phyloP scores from a whole-genome alignment of 2,113 vertebrate species.

The Tichodroma muraria region DNA sequence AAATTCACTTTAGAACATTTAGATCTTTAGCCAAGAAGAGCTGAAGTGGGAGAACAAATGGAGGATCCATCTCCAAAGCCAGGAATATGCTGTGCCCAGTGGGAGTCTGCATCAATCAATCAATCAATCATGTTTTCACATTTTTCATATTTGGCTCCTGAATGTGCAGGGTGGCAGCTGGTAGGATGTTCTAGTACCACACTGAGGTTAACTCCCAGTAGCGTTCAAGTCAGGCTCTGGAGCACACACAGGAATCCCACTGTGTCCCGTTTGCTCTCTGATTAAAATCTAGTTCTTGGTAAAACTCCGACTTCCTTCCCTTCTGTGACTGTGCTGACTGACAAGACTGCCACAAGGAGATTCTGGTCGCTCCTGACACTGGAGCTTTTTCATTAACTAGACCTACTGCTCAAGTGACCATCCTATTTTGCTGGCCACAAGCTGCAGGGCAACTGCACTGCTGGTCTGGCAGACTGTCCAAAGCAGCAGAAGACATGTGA shows the following conservation, averaged over 20 bases:
- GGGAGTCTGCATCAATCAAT: neutral
- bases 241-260: neutral
- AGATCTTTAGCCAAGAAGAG: neutral
- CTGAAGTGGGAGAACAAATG: neutral
- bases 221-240: neutral
- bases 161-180: neutral
- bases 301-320: neutral
- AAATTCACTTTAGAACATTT: neutral
- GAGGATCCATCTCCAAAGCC: neutral
- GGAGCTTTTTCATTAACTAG: neutral
- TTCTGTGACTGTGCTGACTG: neutral
- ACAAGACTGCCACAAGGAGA: neutral
- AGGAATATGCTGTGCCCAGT: neutral
- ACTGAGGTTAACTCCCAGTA: neutral
- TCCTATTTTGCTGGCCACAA: neutral
- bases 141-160: neutral
- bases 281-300: neutral
- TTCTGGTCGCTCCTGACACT: neutral
- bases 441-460: neutral
- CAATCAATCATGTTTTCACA: neutral
- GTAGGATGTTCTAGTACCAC: neutral
- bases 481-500: neutral
- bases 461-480: neutral
- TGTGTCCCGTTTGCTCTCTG: neutral
- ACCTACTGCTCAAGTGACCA: neutral